Evolutionary conservation across 2,797 vertebrate species (phyloP).

Genomic region (Neopelma chrysocephalum): DNA sequence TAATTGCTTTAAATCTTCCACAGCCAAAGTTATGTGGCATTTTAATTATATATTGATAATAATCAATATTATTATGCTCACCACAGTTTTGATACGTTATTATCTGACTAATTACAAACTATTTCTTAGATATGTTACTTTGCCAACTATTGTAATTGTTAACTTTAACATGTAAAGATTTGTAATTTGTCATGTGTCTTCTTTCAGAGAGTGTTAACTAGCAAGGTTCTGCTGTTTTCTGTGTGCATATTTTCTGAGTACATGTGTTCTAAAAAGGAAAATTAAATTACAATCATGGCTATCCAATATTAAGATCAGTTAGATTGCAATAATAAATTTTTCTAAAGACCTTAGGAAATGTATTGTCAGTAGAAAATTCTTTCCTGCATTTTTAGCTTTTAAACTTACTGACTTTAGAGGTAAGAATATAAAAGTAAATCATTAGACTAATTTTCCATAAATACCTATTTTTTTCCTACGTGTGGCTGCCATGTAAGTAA

Average conservation of each 20-base stretch:
- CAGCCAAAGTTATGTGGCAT: not conserved
- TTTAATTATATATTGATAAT: not conserved
- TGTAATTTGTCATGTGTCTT: not conserved
- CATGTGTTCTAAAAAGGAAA: not conserved
- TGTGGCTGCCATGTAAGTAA: not conserved
- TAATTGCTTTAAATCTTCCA: not conserved
- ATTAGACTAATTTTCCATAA: not conserved
- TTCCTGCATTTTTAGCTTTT: not conserved
- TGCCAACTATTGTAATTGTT: not conserved
- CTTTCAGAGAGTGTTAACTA: not conserved
- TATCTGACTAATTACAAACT: not conserved
- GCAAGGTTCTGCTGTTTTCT: constrained; percentile 54
- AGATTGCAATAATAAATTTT: not conserved
- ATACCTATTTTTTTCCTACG: not conserved
- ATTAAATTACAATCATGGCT: not conserved
- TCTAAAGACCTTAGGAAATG: not conserved
- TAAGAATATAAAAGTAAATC: not conserved
- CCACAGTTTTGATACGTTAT: not conserved
- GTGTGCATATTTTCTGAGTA: not conserved
- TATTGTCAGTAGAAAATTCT: not conserved
- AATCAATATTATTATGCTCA: not conserved
- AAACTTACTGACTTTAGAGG: not conserved
- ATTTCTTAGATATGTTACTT: not conserved
- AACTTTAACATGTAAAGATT: not conserved
- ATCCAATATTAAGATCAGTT: not conserved